A percentile compares a stretch with the other conserved stretches of the same genome.
Evolutionary conservation across 2,888 invertebrate species (phyloP).

Genomic region (Plebejus anna): DNA sequence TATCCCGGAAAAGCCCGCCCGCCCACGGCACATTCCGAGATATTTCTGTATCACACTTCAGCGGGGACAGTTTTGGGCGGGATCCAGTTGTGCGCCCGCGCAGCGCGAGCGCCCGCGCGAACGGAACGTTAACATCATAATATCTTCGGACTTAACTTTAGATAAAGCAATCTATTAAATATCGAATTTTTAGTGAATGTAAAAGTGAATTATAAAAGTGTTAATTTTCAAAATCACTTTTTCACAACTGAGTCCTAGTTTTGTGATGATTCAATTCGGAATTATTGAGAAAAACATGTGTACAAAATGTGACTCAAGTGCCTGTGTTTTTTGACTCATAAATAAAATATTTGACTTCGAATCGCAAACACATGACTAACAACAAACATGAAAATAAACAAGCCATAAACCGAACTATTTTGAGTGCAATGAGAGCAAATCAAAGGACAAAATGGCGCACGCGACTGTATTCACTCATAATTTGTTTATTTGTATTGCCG

Average conservation of each 20-base stretch:
- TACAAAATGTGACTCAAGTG: neutral
- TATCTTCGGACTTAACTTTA: conserved; percentile 1
- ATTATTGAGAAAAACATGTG: neutral
- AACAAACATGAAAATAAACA: conserved; percentile 49
- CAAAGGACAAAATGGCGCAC: conserved; percentile 69
- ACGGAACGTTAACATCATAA: conserved; percentile 33
- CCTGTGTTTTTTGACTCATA: neutral
- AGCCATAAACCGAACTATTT: conserved; percentile 46
- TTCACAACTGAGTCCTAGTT: too few species aligned
- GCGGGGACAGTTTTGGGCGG: conserved; percentile 73
- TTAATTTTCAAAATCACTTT: too few species aligned
- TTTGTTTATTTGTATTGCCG: conserved; percentile 73
- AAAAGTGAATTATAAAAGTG: too few species aligned
- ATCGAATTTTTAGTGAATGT: neutral
- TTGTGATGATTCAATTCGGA: too few species aligned
- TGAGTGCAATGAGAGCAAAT: conserved; percentile 51
- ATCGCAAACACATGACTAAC: conserved; percentile 48
- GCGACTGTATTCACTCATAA: conserved; percentile 68
- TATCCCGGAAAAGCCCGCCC: conserved; percentile 61
- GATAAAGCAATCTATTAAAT: neutral
- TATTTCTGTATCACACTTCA: conserved; percentile 71
- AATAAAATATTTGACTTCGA: conserved; percentile 13
- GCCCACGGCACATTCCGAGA: conserved; percentile 61
- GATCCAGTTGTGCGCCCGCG: conserved; percentile 58
- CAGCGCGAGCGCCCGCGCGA: conserved; percentile 35